Percentiles rank a stretch among this genome's conserved stretches.
phyloP scores from a whole-genome alignment of 2,888 invertebrate genomes.

The Psylliodes chrysocephalus region DNA sequence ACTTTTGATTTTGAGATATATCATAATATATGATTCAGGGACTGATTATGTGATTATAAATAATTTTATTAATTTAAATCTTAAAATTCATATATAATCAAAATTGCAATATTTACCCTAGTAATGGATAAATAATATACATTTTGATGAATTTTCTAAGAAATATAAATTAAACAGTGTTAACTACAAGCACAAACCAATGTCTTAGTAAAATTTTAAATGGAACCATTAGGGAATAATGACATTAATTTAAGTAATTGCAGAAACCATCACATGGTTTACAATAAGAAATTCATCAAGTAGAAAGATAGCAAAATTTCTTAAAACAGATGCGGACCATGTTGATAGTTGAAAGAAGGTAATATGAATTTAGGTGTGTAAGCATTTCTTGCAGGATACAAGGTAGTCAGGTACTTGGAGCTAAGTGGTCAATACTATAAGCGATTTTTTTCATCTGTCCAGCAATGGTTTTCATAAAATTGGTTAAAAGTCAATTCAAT shows the following conservation, averaged over 20 bases:
- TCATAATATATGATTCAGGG: too few species aligned
- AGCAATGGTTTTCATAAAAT: slow-evolving; percentile 58
- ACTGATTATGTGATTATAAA: too few species aligned
- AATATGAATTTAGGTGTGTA: slow-evolving; percentile 44
- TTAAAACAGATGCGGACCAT: slow-evolving; percentile 47
- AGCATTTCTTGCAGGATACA: slow-evolving; percentile 47
- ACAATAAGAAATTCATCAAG: slow-evolving; percentile 27
- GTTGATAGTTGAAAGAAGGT: slow-evolving; percentile 42
- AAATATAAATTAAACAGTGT: too few species aligned
- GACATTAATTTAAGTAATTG: slow-evolving; percentile 21
- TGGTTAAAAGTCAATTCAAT: background rate
- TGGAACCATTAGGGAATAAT: slow-evolving; percentile 17
- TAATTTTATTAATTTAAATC: too few species aligned
- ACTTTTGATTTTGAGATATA: too few species aligned
- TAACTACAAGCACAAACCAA: background rate
- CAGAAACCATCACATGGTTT: slow-evolving; percentile 29
- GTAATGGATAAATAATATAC: too few species aligned
- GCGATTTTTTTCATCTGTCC: slow-evolving; percentile 59
- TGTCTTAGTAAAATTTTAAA: background rate
- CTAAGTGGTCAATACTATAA: slow-evolving; percentile 58
- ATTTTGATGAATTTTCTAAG: too few species aligned
- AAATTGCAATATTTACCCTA: too few species aligned
- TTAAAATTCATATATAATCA: too few species aligned
- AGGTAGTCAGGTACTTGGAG: slow-evolving; percentile 64
- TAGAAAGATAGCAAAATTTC: slow-evolving; percentile 30